Percentiles rank a stretch among this genome's conserved stretches.
phyloP scores from a whole-genome alignment of 2,888 invertebrate genomes.

The Bellardia pandia region DNA sequence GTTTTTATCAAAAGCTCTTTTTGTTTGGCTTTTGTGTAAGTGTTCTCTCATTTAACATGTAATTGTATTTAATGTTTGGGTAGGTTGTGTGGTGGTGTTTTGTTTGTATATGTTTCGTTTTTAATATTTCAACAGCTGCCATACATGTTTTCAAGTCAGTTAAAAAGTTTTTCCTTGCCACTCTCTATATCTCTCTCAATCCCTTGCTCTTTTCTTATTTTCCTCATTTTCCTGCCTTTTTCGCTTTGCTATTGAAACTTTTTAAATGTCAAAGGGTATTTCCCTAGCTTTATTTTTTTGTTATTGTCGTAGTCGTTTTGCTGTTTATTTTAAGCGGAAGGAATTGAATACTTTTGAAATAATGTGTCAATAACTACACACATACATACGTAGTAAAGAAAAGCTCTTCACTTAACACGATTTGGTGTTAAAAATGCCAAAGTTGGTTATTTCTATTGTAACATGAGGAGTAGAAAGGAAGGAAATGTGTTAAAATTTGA shows the following conservation, averaged over 20 bases:
- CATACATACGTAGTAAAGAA: background rate
- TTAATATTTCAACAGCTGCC: conserved; percentile 8
- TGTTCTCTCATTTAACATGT: conserved; percentile 1
- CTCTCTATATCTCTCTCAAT: background rate
- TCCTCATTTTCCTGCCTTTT: background rate
- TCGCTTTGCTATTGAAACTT: conserved; percentile 12
- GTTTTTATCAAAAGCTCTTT: conserved; percentile 29
- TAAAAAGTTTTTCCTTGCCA: conserved; percentile 13
- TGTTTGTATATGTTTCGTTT: background rate
- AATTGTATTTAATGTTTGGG: background rate
- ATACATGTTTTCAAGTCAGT: conserved; percentile 6
- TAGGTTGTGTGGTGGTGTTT: background rate
- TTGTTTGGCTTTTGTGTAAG: background rate
- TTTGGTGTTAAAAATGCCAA: conserved; percentile 16
- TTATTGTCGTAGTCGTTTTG: background rate
- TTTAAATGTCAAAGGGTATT: conserved; percentile 58
- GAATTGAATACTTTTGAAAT: conserved; percentile 24
- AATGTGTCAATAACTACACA: conserved; percentile 11
- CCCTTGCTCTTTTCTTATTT: background rate
- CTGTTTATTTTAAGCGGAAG: conserved; percentile 16
- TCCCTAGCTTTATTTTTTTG: conserved; percentile 11
- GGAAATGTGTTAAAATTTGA: background rate
- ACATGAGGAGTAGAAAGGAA: no score
- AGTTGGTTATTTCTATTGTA: background rate
- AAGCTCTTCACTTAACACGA: background rate